Evolutionary conservation across 2,797 vertebrate species (phyloP), one percentile per base, ranked within the genome.

Genomic region (Rhabdomys pumilio): DNA sequence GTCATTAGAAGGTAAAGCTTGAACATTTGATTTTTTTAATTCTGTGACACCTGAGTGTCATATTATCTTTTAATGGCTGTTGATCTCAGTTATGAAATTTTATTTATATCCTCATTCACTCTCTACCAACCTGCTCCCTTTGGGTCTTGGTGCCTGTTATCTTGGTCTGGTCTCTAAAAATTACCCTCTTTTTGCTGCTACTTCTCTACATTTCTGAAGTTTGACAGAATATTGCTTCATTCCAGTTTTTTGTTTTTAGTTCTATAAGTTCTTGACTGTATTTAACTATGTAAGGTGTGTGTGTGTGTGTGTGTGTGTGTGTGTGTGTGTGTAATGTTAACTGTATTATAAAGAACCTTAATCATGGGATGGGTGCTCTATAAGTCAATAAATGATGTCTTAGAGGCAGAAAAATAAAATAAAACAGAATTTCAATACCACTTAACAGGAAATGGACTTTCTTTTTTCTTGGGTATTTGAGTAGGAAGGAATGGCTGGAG

Each of bases 321-420:
- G 17, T 59, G 61, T 63, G 61, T 63, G 61, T 69, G 31, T n/a
- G 31, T 17, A 96, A 98, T 96, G 96, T 97, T 98, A 92, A 97
- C 92, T 95, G 96, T 98, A 97, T 94, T 96, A 95, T 96, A 97
- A 97, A 97, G 98, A 95, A 95, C 96, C 93, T 94, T 53, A 44
- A 87, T 96, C 86, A 96, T 97, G 97, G 95, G 95, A 96, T 91
- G 88, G 95, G 96, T 97, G 96, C 97, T 96, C 93, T 97, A 94
- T 97, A 97, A 98, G 96, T 97, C 97, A 98, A 98, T 98, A 98
- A 97, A 98, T 97, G 97, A 97, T 98, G 97, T 97, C 97, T 97
- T 97, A 96, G 81, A 97, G 97, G 97, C 90, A 38, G 34, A 38
- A n/a, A 72, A n/a, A 38, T 72, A 72, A 72, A 72, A 19, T 6